Conservation (phyloP, 2,113 vertebrate genomes). For the Okapia johnstoni region DNA sequence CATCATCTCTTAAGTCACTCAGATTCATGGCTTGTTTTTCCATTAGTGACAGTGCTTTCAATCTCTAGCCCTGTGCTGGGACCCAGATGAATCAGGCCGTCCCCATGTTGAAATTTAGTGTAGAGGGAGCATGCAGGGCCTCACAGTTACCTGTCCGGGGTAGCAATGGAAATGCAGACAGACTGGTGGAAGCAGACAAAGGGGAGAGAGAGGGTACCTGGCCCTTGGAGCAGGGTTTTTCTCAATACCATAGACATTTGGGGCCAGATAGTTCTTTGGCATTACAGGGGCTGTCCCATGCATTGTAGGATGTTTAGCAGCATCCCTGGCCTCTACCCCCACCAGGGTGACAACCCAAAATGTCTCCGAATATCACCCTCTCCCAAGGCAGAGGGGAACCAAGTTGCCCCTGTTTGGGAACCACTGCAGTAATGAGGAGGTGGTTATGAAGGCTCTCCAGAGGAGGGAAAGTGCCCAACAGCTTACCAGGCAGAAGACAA, state of each 20-base stretch:
- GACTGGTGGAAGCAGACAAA: not conserved
- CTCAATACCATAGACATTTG: not conserved
- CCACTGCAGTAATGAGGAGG: not conserved
- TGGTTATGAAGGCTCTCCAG: not conserved
- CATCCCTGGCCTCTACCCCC: not conserved
- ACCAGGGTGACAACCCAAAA: not conserved
- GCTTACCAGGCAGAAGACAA: not conserved
- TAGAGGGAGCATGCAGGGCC: fast-evolving
- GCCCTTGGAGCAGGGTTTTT: not conserved
- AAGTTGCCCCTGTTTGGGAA: not conserved
- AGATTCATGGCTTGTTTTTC: not conserved
- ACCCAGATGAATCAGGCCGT: not conserved
- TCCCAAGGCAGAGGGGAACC: not conserved
- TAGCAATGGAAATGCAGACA: not conserved
- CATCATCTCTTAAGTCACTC: not conserved
- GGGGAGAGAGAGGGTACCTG: not conserved
- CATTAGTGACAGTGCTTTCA: not conserved
- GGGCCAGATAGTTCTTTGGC: not conserved
- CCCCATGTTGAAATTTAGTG: not conserved
- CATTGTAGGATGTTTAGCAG: not conserved
- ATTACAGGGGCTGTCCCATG: not conserved
- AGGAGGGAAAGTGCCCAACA: not conserved
- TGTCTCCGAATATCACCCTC: not conserved
- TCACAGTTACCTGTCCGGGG: not conserved
- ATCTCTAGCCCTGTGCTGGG: not conserved